Evolutionary conservation across 2,888 invertebrate genomes (phyloP).

Genomic region (Chelonus formosanus): DNA sequence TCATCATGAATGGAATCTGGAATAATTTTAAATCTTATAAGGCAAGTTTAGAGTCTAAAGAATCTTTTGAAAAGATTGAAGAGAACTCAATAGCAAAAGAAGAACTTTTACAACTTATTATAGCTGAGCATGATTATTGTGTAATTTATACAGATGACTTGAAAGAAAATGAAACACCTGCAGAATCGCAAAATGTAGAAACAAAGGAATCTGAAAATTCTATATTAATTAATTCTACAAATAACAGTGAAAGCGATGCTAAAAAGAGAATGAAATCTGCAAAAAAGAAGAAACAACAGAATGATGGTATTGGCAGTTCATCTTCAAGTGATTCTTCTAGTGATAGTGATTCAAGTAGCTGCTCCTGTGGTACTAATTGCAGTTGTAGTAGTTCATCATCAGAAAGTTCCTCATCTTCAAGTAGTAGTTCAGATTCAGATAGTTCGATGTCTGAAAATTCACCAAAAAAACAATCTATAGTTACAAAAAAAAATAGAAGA

Average conservation of each 20-base stretch:
- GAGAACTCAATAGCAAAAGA: constrained; percentile 47
- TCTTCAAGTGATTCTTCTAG: constrained; percentile 82
- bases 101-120: constrained; percentile 57
- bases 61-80: constrained; percentile 32
- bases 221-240: constrained; percentile 22
- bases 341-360: constrained; percentile 78
- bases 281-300: constrained; percentile 55
- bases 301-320: constrained; percentile 64
- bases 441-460: constrained; percentile 71
- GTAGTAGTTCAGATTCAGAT: constrained; percentile 70
- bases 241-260: constrained; percentile 38
- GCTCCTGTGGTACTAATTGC: constrained; percentile 85
- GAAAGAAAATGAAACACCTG: constrained; percentile 44
- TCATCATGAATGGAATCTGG: constrained; percentile 77
- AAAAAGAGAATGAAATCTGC: constrained; percentile 57
- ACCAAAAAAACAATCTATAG: constrained; percentile 59
- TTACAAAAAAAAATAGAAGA: constrained; percentile 55
- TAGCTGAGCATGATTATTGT: constrained; percentile 79
- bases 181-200: constrained; percentile 48
- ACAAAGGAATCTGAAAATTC: constrained; percentile 50
- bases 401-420: constrained; percentile 70
- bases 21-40: constrained; percentile 80
- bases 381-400: constrained; percentile 82
- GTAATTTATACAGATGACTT: constrained; percentile 59
- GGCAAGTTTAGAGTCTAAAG: constrained; percentile 69